phyloP scores from a whole-genome alignment of 2,888 invertebrate genomes.

The Aplocera efformata region DNA sequence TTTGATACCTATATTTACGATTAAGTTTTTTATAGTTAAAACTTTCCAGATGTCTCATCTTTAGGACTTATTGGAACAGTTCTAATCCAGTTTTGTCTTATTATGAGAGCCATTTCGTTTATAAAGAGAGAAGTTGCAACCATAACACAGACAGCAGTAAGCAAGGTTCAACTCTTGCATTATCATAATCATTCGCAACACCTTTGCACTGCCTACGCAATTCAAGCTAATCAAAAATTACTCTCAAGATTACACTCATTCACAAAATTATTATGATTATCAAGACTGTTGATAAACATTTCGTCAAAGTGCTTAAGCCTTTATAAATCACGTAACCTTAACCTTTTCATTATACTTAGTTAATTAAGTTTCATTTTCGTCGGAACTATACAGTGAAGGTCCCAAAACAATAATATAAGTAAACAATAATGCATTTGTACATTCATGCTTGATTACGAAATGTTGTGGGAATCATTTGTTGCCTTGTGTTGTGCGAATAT shows the following conservation, averaged over 20 bases:
- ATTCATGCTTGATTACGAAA: conserved; percentile 20
- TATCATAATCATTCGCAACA: too few species aligned
- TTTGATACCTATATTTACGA: too few species aligned
- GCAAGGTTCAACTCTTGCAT: too few species aligned
- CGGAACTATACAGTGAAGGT: conserved; percentile 2
- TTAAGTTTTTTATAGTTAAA: too few species aligned
- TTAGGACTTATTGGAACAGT: too few species aligned
- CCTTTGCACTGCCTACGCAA: background rate
- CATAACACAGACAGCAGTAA: too few species aligned
- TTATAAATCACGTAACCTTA: conserved; percentile 3
- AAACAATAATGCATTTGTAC: conserved; percentile 15
- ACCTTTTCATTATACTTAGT: conserved; percentile 6
- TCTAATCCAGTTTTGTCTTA: too few species aligned
- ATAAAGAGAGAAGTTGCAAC: too few species aligned
- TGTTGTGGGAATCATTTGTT: conserved; percentile 20
- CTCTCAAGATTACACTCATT: conserved; percentile 11
- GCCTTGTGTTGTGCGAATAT: conserved; percentile 27
- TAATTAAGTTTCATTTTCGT: conserved; percentile 2
- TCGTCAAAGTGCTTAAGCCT: background rate
- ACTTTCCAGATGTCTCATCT: too few species aligned
- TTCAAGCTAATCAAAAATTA: conserved; percentile 10
- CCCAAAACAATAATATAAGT: conserved; percentile 6
- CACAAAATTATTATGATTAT: background rate
- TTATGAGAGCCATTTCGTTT: too few species aligned
- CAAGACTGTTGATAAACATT: too few species aligned